These are phyloP conservation scores for Malacoraja senta DNA, from an alignment of 2,797 vertebrate genomes.

Conservation along the genomic window DNA sequence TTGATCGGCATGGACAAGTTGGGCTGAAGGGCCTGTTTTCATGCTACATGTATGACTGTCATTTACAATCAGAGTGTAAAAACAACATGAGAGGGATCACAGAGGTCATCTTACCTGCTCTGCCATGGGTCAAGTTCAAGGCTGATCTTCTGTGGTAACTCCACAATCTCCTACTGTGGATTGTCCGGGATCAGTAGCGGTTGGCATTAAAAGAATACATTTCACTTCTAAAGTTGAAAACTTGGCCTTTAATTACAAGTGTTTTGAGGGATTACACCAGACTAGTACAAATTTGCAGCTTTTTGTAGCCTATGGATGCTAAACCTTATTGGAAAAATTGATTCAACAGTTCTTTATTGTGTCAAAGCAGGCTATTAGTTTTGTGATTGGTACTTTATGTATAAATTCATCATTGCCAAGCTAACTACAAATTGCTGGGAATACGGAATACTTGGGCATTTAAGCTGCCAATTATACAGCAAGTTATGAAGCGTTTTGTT, in stretches of 20 bases:
- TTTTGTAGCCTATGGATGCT: not conserved
- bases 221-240: not conserved
- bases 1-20: no score
- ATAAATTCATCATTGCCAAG: not conserved
- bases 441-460: not conserved
- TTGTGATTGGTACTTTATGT: not conserved
- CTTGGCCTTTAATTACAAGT: not conserved
- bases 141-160: no score
- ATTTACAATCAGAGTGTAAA: not conserved
- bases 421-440: not conserved
- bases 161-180: no score
- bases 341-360: not conserved
- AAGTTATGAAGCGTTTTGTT: not conserved
- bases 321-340: slow-evolving; percentile 7
- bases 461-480: not conserved
- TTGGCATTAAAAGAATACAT: not conserved
- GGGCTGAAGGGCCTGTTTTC: no score
- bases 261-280: not conserved
- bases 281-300: not conserved
- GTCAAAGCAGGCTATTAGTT: not conserved
- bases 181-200: no score
- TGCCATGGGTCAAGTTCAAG: no score
- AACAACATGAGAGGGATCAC: no score
- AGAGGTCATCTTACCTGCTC: no score
- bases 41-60: no score